Evolutionary conservation across 2,797 vertebrate species (phyloP).

Genomic region (Acrossocheilus wenchowensis): DNA sequence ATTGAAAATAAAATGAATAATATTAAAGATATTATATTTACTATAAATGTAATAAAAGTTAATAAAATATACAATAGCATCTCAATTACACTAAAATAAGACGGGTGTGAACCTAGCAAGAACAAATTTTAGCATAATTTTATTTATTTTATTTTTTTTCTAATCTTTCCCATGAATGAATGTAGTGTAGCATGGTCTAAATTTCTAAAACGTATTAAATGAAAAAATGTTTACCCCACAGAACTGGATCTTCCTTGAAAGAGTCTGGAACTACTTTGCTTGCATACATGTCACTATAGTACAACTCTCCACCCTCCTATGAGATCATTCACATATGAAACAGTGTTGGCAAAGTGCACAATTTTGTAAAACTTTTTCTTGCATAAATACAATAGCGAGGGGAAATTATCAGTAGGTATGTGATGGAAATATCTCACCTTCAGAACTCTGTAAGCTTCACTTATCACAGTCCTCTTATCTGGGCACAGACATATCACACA

Average conservation of each 20-base stretch:
- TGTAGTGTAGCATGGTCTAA: not conserved
- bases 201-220: not conserved
- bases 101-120: not conserved
- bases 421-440: constrained; percentile 66
- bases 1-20: not conserved
- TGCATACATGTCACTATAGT: constrained; percentile 81
- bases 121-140: not conserved
- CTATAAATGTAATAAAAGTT: not conserved
- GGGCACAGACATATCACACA: constrained; percentile 81
- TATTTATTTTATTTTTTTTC: not conserved
- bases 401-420: not conserved
- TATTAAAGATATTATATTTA: not conserved
- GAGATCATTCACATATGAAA: not conserved
- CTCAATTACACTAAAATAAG: not conserved
- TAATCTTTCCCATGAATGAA: not conserved
- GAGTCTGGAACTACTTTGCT: constrained; percentile 74
- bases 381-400: not conserved
- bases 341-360: not conserved
- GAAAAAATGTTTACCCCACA: constrained; percentile 73
- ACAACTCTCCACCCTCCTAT: constrained; percentile 80
- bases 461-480: constrained; percentile 76
- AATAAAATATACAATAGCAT: not conserved
- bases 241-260: constrained; percentile 74
- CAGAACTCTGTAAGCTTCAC: constrained; percentile 72
- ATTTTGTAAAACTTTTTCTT: not conserved